Base-by-base conservation (phyloP, 2,797 vertebrate genomes). In the Lophius americanus region DNA sequence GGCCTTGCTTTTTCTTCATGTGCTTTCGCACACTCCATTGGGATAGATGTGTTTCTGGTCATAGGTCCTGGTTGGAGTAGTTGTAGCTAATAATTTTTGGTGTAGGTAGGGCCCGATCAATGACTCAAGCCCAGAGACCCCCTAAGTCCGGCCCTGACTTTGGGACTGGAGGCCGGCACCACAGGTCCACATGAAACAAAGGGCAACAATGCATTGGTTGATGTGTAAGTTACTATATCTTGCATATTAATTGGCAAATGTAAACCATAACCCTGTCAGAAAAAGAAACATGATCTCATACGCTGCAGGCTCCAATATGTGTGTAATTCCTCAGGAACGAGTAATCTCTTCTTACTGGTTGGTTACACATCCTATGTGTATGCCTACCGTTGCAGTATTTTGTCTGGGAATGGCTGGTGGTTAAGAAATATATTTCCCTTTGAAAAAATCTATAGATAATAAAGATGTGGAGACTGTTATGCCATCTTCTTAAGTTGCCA, bases 221-320 rank as follows among this genome's bases (percentile, higher is more conserved):
- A 73, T 80, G 75, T 70, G 75, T 63, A 51, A 54, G 67, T 61
- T 70, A 74, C 68, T 72, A 70, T 79, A 59, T 83, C 36, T 78
- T 68, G 70, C 60, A 79, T 56, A 56, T 82, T 74, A 64, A 85
- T 61, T 43, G 70, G 42, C 46, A 70, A 79, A 83, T 64, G 65
- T 80, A 84, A 77, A 82, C 59, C 10, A 51, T 49, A 32, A n/a
- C 48, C 9, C 33, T 84, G 81, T 78, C 78, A 85, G 62, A 72
- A 71, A 64, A 77, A 84, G 83, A 83, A 75, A 68, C 78, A 85
- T 84, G 84, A 74, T 82, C 75, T 71, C 69, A 78, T 33, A 64
- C 76, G 69, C 82, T 82, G 60, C 54, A 60, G 78, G 64, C 64
- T 75, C 50, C 53, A 37, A 6, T 69, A 54, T 51, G 55, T 68